Percentiles rank a stretch among this genome's conserved stretches.
These are phyloP conservation scores for Perizoma flavofasciatum DNA, from an alignment of 2,888 invertebrate genomes.

Conservation along the genomic window DNA sequence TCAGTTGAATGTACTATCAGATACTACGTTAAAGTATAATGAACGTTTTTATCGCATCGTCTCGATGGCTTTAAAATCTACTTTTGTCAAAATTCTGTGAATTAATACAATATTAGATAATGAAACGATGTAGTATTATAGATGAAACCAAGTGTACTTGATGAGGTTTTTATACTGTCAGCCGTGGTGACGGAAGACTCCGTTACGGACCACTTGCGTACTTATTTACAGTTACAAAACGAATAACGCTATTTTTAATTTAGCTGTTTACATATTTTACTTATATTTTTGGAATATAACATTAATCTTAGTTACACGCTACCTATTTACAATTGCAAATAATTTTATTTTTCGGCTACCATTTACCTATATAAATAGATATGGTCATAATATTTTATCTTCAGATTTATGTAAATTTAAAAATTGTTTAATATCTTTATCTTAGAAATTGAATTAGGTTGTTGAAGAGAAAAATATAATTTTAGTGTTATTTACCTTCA, in stretches of 20 bases:
- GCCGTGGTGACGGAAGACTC: conserved; percentile 2
- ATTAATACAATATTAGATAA: conserved; percentile 53
- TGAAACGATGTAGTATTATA: conserved; percentile 52
- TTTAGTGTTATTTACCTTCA: not conserved
- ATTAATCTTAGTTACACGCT: conserved; percentile 4
- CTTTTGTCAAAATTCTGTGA: conserved; percentile 68
- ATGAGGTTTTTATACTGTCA: conserved; percentile 41
- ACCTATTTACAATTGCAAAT: conserved; percentile 14
- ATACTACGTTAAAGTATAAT: conserved; percentile 46
- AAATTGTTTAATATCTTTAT: not conserved
- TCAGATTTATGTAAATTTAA: not conserved
- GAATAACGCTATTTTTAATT: conserved; percentile 10
- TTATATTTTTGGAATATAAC: conserved; percentile 19
- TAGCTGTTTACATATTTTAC: not conserved
- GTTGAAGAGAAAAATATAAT: conserved; percentile 6
- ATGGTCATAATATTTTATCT: conserved; percentile 8
- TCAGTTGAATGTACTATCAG: conserved; percentile 33
- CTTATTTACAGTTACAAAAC: conserved; percentile 11
- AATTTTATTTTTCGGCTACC: conserved; percentile 20
- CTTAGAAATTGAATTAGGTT: conserved; percentile 6
- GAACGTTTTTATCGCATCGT: conserved; percentile 47
- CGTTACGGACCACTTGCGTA: conserved; percentile 6
- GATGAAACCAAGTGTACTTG: conserved; percentile 59
- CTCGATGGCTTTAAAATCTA: conserved; percentile 45
- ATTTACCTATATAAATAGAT: conserved; percentile 8